Percentiles rank a stretch among this genome's conserved stretches.
phyloP scores from a whole-genome alignment of 2,113 vertebrate species.

The Numida meleagris region DNA sequence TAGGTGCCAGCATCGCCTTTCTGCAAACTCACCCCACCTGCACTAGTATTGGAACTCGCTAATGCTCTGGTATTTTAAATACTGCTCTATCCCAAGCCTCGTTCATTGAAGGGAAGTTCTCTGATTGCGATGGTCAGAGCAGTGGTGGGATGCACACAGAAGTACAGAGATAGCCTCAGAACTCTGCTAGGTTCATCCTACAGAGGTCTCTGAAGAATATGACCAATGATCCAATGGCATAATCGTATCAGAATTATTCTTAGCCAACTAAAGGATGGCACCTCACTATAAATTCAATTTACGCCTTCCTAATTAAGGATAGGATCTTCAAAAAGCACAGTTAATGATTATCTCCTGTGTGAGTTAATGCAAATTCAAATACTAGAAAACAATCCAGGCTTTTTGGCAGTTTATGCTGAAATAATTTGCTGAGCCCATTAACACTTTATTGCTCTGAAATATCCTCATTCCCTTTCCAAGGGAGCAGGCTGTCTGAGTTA shows the following conservation, averaged over 20 bases:
- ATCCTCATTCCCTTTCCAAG: background rate
- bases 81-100: background rate
- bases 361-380: background rate
- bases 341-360: background rate
- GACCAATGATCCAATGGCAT: background rate
- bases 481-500: background rate
- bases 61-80: background rate
- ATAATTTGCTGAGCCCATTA: background rate
- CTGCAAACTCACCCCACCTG: background rate
- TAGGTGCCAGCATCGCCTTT: background rate
- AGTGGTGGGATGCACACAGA: fast-evolving
- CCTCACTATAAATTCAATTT: background rate
- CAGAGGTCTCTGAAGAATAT: background rate
- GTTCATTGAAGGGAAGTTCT: background rate
- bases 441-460: background rate
- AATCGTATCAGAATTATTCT: background rate
- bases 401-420: background rate
- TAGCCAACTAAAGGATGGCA: background rate
- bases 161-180: background rate
- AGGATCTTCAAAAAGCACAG: background rate
- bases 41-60: background rate
- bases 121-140: background rate
- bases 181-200: fast-evolving
- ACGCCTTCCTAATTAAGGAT: background rate
- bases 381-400: background rate